Evolutionary conservation across 2,888 invertebrate genomes (phyloP).

Genomic region (Trimorus sp.): DNA sequence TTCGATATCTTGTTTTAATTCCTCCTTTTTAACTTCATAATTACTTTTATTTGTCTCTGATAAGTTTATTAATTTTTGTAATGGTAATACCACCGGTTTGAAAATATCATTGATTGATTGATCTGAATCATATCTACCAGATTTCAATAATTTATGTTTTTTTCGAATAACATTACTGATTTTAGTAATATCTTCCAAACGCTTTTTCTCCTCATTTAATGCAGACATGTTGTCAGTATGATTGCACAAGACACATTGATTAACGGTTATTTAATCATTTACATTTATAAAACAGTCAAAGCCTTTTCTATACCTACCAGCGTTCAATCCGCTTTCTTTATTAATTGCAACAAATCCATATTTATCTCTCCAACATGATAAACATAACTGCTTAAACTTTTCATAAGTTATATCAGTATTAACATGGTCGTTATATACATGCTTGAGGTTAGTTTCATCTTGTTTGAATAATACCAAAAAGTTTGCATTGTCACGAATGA

Average conservation of each 20-base stretch:
- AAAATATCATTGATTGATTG: constrained; percentile 7
- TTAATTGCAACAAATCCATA: constrained; percentile 5
- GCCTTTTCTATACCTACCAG: constrained; percentile 2
- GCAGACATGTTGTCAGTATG: neutral
- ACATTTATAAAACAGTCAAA: constrained; percentile 18
- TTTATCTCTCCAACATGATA: constrained; percentile 3
- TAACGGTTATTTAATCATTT: too few relatives aligned
- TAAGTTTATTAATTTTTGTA: constrained; percentile 19
- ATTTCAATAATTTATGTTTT: constrained; percentile 39
- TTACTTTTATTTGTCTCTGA: neutral
- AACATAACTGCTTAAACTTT: constrained; percentile 6
- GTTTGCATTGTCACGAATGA: constrained; percentile 42
- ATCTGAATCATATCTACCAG: constrained; percentile 6
- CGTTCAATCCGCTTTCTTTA: neutral
- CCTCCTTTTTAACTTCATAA: neutral
- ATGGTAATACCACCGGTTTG: constrained; percentile 18
- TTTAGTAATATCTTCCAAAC: constrained; percentile 26
- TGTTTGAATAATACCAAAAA: constrained; percentile 16
- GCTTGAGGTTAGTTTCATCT: constrained; percentile 14
- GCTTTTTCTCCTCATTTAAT: neutral
- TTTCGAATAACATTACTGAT: constrained; percentile 60
- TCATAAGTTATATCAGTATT: constrained; percentile 3
- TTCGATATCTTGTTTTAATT: too few relatives aligned
- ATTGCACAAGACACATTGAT: too few relatives aligned
- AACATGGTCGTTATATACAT: constrained; percentile 9